A percentile compares a stretch with the other conserved stretches of the same genome.
These are phyloP conservation scores for Abscondita cerata DNA, from an alignment of 2,888 invertebrate species.

Conservation along the genomic window DNA sequence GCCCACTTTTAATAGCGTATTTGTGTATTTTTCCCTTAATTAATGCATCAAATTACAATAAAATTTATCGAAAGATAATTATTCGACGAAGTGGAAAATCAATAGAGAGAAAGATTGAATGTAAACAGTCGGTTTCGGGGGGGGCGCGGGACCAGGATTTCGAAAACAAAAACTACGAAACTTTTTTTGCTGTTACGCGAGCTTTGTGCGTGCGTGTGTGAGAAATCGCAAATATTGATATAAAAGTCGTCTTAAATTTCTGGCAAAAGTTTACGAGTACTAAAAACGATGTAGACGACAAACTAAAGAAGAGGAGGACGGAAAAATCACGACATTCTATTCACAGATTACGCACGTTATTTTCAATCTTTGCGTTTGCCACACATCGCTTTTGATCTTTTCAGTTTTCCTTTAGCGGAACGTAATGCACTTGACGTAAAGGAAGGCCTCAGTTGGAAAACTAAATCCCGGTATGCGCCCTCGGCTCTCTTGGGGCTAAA, in stretches of 20 bases:
- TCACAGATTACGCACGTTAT: conserved; percentile 27
- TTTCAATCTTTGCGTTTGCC: conserved; percentile 16
- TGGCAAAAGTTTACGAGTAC: conserved; percentile 21
- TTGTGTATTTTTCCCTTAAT: neutral
- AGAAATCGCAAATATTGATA: neutral
- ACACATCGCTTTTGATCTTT: conserved; percentile 16
- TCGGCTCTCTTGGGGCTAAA: conserved; percentile 33
- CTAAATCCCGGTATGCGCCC: conserved; percentile 37
- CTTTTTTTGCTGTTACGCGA: conserved; percentile 6
- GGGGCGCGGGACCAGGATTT: no score
- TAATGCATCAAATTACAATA: neutral
- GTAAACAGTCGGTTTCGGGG: conserved; percentile 26
- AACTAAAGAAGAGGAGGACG: no score
- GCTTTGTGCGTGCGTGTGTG: neutral
- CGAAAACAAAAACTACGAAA: conserved; percentile 29
- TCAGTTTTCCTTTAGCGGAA: conserved; percentile 16
- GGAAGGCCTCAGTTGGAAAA: conserved; percentile 21
- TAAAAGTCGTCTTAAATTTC: conserved; percentile 19
- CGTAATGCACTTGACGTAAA: conserved; percentile 23
- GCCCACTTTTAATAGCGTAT: no score
- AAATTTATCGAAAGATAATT: no score
- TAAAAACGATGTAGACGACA: conserved; percentile 21
- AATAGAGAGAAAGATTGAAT: conserved; percentile 28
- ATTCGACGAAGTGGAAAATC: neutral
- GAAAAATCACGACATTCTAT: conserved; percentile 29